Conservation (phyloP, 1,140 invertebrate species). For the Orius insidiosus region DNA sequence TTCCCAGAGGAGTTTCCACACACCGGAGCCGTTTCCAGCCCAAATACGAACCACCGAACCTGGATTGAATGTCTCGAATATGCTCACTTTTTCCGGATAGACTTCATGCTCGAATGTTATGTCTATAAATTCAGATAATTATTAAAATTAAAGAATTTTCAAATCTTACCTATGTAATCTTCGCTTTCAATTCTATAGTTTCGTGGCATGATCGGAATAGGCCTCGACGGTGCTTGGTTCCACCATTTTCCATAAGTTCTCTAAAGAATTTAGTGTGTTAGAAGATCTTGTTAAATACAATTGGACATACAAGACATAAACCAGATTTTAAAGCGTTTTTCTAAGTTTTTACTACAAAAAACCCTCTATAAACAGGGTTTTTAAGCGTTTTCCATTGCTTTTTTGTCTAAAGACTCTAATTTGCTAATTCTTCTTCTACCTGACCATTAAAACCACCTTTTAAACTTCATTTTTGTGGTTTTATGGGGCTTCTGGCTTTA, state of each 20-base stretch:
- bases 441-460: too few relatives aligned
- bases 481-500: too few relatives aligned
- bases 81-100: conserved; percentile 52
- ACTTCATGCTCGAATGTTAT: conserved; percentile 55
- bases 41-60: conserved; percentile 70
- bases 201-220: conserved; percentile 51
- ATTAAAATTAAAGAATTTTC: background rate
- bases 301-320: too few relatives aligned
- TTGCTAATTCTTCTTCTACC: too few relatives aligned
- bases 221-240: conserved; percentile 53
- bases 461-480: too few relatives aligned
- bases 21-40: conserved; percentile 36
- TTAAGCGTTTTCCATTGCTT: too few relatives aligned
- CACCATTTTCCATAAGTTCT: conserved; percentile 82
- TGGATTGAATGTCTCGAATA: conserved; percentile 83
- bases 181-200: conserved; percentile 53
- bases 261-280: conserved; percentile 39
- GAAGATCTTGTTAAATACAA: too few relatives aligned
- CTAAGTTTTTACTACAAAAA: too few relatives aligned
- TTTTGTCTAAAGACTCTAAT: too few relatives aligned
- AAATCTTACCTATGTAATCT: conserved; percentile 62
- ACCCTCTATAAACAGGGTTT: too few relatives aligned
- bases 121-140: conserved; percentile 30
- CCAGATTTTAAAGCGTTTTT: too few relatives aligned
- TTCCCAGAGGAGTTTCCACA: conserved; percentile 64